Percentiles rank a stretch among this genome's conserved stretches.
phyloP scores from a whole-genome alignment of 2,113 vertebrate species.

The Oryzias curvinotus region DNA sequence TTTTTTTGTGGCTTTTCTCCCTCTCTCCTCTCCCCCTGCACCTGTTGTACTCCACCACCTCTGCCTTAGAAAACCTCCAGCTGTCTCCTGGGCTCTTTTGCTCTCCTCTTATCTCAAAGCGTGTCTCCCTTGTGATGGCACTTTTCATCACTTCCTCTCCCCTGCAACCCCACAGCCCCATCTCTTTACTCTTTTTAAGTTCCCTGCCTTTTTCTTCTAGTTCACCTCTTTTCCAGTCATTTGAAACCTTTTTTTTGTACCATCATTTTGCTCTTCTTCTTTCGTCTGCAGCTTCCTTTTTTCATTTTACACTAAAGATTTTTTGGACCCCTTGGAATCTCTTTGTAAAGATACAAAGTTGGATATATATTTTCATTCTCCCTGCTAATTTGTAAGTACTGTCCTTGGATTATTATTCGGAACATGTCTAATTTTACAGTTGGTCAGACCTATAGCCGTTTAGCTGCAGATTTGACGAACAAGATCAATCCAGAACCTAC shows the following conservation, averaged over 20 bases:
- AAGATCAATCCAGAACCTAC: no score
- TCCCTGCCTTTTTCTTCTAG: neutral
- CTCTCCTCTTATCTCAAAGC: conserved; percentile 23
- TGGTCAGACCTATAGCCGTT: no score
- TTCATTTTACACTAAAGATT: conserved; percentile 4
- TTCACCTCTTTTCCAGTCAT: neutral
- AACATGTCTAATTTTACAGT: no score
- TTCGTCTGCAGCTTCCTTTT: neutral
- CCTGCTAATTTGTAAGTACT: conserved; percentile 12
- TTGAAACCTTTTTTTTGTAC: neutral
- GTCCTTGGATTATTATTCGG: no score
- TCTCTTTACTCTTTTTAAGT: neutral
- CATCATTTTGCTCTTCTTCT: neutral
- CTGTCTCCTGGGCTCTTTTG: conserved; percentile 4
- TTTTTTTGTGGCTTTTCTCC: neutral
- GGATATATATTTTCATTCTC: conserved; percentile 6
- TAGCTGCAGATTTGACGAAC: no score
- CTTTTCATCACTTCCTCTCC: neutral
- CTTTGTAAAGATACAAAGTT: conserved; percentile 8
- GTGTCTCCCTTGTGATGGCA: neutral
- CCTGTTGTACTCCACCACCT: conserved; percentile 10
- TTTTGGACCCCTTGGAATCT: neutral
- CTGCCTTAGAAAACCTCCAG: conserved; percentile 6
- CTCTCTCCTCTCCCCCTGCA: neutral
- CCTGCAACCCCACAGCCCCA: neutral